These are phyloP conservation scores for Drosophila falleni DNA, from an alignment of 2,888 invertebrate genomes.

Conservation along the genomic window DNA sequence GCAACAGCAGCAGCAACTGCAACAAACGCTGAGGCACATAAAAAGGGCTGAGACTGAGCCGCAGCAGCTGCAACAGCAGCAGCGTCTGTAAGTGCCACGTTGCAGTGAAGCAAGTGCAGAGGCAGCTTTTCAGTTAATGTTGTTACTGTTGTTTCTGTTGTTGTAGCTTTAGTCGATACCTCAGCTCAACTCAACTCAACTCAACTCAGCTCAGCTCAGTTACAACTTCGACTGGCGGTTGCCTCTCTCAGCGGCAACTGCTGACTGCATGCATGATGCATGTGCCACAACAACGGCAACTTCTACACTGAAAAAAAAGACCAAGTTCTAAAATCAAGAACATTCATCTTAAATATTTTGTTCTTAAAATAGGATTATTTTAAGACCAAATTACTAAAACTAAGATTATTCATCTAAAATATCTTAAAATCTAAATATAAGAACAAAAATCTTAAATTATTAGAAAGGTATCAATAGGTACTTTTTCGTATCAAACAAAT, in stretches of 20 bases:
- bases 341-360: no score
- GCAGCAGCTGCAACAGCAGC: slow-evolving; percentile 30
- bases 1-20: slow-evolving; percentile 24
- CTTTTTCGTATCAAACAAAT: no score
- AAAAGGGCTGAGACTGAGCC: slow-evolving; percentile 46
- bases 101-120: slow-evolving; percentile 43
- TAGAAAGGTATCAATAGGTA: no score
- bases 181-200: slow-evolving; percentile 40
- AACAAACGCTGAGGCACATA: slow-evolving; percentile 25
- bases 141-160: slow-evolving; percentile 4
- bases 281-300: slow-evolving; percentile 14
- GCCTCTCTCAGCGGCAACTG: slow-evolving; percentile 42
- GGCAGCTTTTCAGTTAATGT: slow-evolving; percentile 26
- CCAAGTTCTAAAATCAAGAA: no score
- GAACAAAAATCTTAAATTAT: no score
- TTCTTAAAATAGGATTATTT: no score
- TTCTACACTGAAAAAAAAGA: no score
- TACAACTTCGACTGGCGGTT: slow-evolving; percentile 21
- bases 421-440: no score
- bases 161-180: slow-evolving; percentile 39
- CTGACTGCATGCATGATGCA: slow-evolving; percentile 44
- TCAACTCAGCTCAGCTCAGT: slow-evolving; percentile 13
- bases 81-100: slow-evolving; percentile 34
- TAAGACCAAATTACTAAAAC: no score
- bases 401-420: no score